Conservation (phyloP, 1,140 invertebrate species). For the Steinernema khuongi region DNA sequence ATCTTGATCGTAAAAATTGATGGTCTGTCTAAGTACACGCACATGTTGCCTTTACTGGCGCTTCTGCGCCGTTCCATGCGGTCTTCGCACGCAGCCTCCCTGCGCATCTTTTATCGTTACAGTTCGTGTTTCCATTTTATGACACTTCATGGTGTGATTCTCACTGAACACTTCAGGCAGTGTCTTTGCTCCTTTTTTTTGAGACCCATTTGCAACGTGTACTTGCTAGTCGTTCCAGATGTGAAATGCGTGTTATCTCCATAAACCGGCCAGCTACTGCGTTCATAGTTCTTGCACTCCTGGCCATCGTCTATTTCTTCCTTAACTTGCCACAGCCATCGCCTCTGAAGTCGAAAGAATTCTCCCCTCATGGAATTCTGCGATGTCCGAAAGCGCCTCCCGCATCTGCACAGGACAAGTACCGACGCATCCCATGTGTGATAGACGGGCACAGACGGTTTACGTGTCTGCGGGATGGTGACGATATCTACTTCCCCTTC, state of each 20-base stretch:
- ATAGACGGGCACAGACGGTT: slow-evolving; percentile 20
- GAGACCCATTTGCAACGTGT: background rate
- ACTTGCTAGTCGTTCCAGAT: background rate
- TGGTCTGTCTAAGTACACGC: too few relatives aligned
- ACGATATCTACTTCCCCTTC: slow-evolving; percentile 44
- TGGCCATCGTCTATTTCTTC: slow-evolving; percentile 11
- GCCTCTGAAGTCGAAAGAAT: background rate
- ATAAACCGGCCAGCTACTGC: background rate
- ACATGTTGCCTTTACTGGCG: too few relatives aligned
- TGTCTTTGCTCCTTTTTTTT: background rate
- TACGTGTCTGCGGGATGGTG: slow-evolving; percentile 21
- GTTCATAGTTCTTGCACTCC: background rate
- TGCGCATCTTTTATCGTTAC: too few relatives aligned
- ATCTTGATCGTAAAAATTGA: too few relatives aligned
- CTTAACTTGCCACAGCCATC: background rate
- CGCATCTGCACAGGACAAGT: background rate
- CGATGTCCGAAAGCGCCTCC: background rate
- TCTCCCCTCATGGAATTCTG: background rate
- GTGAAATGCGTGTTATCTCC: background rate
- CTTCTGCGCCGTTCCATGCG: too few relatives aligned
- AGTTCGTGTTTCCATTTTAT: too few relatives aligned
- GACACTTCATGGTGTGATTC: too few relatives aligned
- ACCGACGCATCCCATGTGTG: slow-evolving; percentile 13
- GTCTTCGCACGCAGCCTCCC: too few relatives aligned
- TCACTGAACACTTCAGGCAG: too few relatives aligned